These are phyloP conservation scores for Percopsis omiscomaycus DNA, from an alignment of 2,797 vertebrate genomes.

Conservation along the genomic window DNA sequence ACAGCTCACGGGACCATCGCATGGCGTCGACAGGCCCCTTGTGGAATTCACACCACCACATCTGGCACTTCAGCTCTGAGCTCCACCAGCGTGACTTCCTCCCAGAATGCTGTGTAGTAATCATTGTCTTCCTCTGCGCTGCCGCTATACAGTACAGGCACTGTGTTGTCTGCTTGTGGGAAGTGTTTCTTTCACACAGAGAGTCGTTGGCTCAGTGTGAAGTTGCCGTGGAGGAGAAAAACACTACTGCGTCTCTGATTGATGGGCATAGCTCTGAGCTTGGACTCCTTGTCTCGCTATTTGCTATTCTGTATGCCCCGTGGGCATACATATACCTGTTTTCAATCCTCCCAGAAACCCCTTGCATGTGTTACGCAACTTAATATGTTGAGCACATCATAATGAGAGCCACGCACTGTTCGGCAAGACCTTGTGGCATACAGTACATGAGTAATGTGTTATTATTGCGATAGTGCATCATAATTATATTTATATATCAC, in stretches of 20 bases:
- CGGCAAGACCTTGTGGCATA: not conserved
- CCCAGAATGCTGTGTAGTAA: conserved; percentile 44
- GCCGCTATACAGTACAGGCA: conserved; percentile 40
- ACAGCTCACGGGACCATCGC: conserved; percentile 7
- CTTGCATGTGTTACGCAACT: conserved; percentile 25
- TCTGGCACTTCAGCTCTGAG: conserved; percentile 46
- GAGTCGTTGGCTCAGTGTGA: conserved; percentile 60
- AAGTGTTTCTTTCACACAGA: conserved; percentile 56
- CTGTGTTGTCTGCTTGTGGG: conserved; percentile 24
- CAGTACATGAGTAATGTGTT: not conserved
- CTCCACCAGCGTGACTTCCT: conserved; percentile 35
- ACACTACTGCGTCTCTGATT: conserved; percentile 58
- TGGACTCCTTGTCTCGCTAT: conserved; percentile 58
- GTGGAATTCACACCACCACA: conserved; percentile 49
- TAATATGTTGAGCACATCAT: conserved; percentile 18
- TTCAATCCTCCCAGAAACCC: conserved; percentile 42
- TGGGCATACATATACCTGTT: conserved; percentile 52
- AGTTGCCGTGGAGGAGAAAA: conserved; percentile 56
- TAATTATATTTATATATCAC: not conserved
- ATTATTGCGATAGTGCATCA: not conserved
- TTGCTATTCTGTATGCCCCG: conserved; percentile 57
- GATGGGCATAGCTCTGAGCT: conserved; percentile 45
- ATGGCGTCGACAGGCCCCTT: conserved; percentile 13
- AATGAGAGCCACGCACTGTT: not conserved
- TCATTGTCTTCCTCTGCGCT: conserved; percentile 43